Conservation (phyloP, 1,140 invertebrate species). For the Lordiphosa mommai region DNA sequence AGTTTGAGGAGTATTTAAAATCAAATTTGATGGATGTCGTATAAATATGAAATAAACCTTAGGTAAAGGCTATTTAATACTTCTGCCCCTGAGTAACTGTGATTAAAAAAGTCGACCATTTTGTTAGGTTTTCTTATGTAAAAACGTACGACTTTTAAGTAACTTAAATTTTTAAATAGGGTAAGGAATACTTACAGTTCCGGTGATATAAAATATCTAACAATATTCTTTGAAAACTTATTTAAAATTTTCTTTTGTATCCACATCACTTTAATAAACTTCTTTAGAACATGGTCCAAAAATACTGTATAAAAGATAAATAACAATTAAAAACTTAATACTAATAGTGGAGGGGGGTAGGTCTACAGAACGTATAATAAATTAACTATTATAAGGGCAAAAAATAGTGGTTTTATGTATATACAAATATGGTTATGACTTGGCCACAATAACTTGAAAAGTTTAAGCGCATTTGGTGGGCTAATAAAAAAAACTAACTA, state of each 20-base stretch:
- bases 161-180: no score
- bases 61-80: no score
- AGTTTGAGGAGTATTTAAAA: no score
- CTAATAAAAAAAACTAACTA: constrained; percentile 5
- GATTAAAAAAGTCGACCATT: no score
- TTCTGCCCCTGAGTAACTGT: no score
- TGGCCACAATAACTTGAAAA: constrained; percentile 48
- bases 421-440: constrained; percentile 27
- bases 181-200: no score
- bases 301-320: constrained; percentile 57
- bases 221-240: no score
- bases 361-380: constrained; percentile 54
- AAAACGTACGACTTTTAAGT: no score
- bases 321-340: constrained; percentile 42
- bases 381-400: constrained; percentile 40
- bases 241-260: constrained; percentile 9
- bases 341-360: constrained; percentile 44
- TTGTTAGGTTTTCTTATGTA: no score
- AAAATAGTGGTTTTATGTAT: constrained; percentile 7
- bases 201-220: no score
- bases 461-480: constrained; percentile 62
- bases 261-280: constrained; percentile 40
- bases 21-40: no score
- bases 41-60: no score
- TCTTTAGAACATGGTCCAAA: constrained; percentile 32